A percentile compares a stretch with the other conserved stretches of the same genome.
These are phyloP conservation scores for Sturmia bella DNA, from an alignment of 2,888 invertebrate genomes.

Conservation along the genomic window DNA sequence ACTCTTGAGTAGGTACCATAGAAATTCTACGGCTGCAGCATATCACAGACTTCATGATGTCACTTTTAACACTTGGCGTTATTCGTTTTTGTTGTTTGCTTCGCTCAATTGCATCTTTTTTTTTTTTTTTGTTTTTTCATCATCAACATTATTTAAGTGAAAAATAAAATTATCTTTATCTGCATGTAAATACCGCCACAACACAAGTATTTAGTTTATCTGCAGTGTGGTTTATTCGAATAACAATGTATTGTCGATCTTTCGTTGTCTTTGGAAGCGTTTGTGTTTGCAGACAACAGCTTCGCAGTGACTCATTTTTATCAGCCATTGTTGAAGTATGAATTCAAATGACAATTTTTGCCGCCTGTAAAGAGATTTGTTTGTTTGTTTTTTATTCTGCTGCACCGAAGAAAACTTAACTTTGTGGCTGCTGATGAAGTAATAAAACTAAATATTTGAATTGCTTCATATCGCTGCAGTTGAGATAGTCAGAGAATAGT, in stretches of 20 bases:
- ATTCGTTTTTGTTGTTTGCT: constrained; percentile 5
- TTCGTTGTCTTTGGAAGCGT: not conserved
- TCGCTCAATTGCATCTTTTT: not conserved
- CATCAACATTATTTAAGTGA: constrained; percentile 29
- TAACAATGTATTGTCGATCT: constrained; percentile 24
- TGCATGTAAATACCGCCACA: constrained; percentile 36
- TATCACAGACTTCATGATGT: constrained; percentile 56
- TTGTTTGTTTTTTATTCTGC: not conserved
- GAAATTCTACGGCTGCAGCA: constrained; percentile 7
- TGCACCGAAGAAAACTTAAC: not conserved
- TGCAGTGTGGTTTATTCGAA: constrained; percentile 13
- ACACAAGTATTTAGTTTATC: constrained; percentile 31
- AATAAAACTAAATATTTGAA: constrained; percentile 64
- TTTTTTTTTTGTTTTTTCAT: constrained; percentile 13
- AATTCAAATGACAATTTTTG: constrained; percentile 41
- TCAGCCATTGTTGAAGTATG: constrained; percentile 19
- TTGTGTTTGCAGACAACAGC: constrained; percentile 19
- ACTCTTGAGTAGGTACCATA: constrained; percentile 5
- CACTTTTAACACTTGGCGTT: constrained; percentile 62
- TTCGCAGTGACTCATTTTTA: constrained; percentile 44
- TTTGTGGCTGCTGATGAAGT: constrained; percentile 56
- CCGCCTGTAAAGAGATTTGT: constrained; percentile 35
- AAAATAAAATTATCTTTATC: constrained; percentile 62
- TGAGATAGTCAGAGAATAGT: not conserved
- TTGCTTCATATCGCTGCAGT: constrained; percentile 37